Evolutionary conservation across 1,140 invertebrate species (phyloP).

Genomic region (Cardiocondyla obscurior): DNA sequence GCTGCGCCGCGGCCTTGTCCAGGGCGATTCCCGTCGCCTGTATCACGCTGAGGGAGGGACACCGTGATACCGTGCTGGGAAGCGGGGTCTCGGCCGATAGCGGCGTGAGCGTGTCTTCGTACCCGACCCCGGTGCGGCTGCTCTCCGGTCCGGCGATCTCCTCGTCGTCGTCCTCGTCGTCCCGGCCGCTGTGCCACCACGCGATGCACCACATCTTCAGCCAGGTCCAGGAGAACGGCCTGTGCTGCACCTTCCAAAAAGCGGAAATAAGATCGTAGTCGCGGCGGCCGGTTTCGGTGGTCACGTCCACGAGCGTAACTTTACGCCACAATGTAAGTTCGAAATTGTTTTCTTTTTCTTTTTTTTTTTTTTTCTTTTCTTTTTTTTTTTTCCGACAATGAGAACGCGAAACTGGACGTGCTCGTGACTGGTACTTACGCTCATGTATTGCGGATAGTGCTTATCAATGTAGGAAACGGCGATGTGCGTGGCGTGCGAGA

Average conservation of each 20-base stretch:
- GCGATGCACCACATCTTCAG: slow-evolving; percentile 92
- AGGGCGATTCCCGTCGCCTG: slow-evolving; percentile 86
- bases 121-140: slow-evolving; percentile 88
- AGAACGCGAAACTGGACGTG: neutral
- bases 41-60: slow-evolving; percentile 93
- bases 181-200: slow-evolving; percentile 93
- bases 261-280: neutral
- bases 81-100: slow-evolving; percentile 94
- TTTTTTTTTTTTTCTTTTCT: neutral
- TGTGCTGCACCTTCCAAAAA: slow-evolving; percentile 73
- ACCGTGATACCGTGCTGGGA: slow-evolving; percentile 91
- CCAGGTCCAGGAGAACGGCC: slow-evolving; percentile 85
- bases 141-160: slow-evolving; percentile 87
- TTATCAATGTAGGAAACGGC: slow-evolving; percentile 83
- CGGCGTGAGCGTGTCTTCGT: slow-evolving; percentile 89
- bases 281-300: neutral
- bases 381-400: neutral
- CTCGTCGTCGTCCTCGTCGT: slow-evolving; percentile 90
- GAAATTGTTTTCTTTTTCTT: neutral
- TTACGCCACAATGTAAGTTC: neutral
- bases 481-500: slow-evolving; percentile 89
- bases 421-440: slow-evolving; percentile 69
- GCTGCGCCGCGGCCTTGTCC: slow-evolving; percentile 66
- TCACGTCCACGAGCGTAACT: neutral
- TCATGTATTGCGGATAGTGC: slow-evolving; percentile 81